phyloP scores from a whole-genome alignment of 2,888 invertebrate genomes.

The Galerucella pusilla region DNA sequence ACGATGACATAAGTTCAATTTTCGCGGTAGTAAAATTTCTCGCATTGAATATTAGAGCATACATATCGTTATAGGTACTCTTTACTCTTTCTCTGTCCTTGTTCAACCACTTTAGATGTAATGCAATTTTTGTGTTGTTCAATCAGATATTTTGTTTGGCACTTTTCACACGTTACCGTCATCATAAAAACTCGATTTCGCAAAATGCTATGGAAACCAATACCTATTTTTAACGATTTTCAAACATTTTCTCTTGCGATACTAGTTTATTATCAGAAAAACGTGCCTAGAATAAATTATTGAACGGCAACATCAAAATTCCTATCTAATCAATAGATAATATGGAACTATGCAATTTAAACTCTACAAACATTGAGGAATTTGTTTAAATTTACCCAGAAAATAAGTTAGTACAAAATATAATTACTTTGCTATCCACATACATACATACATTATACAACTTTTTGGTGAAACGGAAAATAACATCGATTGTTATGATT shows the following conservation, averaged over 20 bases:
- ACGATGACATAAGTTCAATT: background rate
- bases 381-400: background rate
- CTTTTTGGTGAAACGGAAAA: too few relatives aligned
- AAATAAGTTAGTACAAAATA: background rate
- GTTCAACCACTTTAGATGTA: too few relatives aligned
- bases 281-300: background rate
- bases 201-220: background rate
- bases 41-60: too few relatives aligned
- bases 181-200: background rate
- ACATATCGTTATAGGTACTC: too few relatives aligned
- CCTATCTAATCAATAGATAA: background rate
- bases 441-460: too few relatives aligned
- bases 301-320: background rate
- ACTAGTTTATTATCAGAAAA: background rate
- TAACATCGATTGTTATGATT: too few relatives aligned
- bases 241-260: background rate
- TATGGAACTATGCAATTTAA: background rate
- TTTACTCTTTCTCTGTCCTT: too few relatives aligned
- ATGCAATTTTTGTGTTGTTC: too few relatives aligned
- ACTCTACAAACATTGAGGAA: background rate
- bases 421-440: too few relatives aligned
- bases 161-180: too few relatives aligned
- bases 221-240: background rate
- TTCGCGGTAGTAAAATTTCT: too few relatives aligned
- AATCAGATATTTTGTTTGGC: too few relatives aligned